Base-by-base conservation (phyloP, 2,888 invertebrate species). In the Siphonodentalium dalli region DNA sequence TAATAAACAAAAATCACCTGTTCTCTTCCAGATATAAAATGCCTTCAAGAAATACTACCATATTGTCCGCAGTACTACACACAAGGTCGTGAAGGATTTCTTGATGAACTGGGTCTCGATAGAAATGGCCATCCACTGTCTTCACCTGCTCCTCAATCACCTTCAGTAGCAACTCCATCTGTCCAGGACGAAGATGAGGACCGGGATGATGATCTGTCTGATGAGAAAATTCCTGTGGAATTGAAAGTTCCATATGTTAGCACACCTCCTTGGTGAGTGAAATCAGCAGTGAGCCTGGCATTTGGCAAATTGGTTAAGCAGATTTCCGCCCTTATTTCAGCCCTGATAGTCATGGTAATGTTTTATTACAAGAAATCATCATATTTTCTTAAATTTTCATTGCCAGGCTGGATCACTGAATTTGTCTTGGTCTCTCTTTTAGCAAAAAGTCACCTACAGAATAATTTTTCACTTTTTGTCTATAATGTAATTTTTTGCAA, bases 41-140 rank as follows among this genome's bases (percentile, higher is more conserved):
- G 70, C 27, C 58, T 74, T 15, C 70, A 70, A 44, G 74, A 75
- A 28, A 57, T 74, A 21, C 56, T 75, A 31, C 75, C 74, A 24
- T 75, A 69, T 53, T 65, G 68, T 54, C 66, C 69, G 9, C 69
- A 73, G 56, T 73, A 69, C 44, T 74, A 73, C 53, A 72, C 72
- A 15, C 64, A 66, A 23, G 64, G 69, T 41, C 54, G 65, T 54
- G 71, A 70, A 0, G 59, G 66, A 23, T 72, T 72, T 39, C 57
- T 71, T 0, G n/a, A 6, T n/a, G 15, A 28, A 20, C 20, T 28
- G 15, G 18, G 26, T 59, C 71, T 29, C 65, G 52, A 31, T 63
- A 67, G 37, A 50, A 65, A 13, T 56, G 68, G 29, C 42, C 29
- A 24, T 34, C 38, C 26, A 27, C 33, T 26, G 15, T 15, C 38